Percentiles rank a stretch among this genome's conserved stretches.
Conservation (phyloP, 2,888 invertebrate species). For the Schrankia costaestrigalis region DNA sequence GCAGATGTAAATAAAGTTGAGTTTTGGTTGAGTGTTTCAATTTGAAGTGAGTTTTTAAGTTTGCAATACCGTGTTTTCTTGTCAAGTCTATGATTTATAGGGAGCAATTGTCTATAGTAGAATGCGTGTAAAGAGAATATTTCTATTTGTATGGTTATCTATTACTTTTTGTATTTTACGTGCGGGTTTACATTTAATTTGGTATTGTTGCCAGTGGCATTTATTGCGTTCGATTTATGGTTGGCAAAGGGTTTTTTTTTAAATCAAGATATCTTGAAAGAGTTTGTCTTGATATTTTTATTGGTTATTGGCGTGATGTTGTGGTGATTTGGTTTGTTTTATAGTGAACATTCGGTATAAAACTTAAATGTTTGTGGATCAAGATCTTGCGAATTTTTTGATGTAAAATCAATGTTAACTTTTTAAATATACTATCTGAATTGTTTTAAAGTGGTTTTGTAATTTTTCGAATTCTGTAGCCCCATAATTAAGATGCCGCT, state of each 20-base stretch:
- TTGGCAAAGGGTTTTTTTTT: constrained; percentile 42
- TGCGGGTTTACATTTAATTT: constrained; percentile 73
- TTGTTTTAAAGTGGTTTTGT: too few relatives aligned
- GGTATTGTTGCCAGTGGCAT: constrained; percentile 65
- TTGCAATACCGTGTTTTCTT: constrained; percentile 63
- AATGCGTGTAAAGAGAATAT: constrained; percentile 75
- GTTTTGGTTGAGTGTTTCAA: constrained; percentile 12
- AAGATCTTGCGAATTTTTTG: too few relatives aligned
- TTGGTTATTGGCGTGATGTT: constrained; percentile 22
- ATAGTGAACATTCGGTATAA: too few relatives aligned
- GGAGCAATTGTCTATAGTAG: constrained; percentile 71
- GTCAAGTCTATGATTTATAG: constrained; percentile 77
- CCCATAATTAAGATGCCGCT: too few relatives aligned
- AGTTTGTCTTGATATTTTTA: constrained; percentile 37
- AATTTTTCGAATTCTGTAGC: too few relatives aligned
- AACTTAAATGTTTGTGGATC: too few relatives aligned
- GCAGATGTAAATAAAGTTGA: constrained; percentile 21
- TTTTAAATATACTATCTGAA: too few relatives aligned
- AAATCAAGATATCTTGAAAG: constrained; percentile 23
- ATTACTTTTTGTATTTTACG: constrained; percentile 60
- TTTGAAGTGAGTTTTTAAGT: constrained; percentile 16
- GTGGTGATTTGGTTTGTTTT: constrained; percentile 8
- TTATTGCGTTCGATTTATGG: constrained; percentile 65
- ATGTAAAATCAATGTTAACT: too few relatives aligned
- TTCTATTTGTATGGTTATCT: constrained; percentile 64